Conservation (phyloP, 2,113 vertebrate species). For the Phoxinus phoxinus region DNA sequence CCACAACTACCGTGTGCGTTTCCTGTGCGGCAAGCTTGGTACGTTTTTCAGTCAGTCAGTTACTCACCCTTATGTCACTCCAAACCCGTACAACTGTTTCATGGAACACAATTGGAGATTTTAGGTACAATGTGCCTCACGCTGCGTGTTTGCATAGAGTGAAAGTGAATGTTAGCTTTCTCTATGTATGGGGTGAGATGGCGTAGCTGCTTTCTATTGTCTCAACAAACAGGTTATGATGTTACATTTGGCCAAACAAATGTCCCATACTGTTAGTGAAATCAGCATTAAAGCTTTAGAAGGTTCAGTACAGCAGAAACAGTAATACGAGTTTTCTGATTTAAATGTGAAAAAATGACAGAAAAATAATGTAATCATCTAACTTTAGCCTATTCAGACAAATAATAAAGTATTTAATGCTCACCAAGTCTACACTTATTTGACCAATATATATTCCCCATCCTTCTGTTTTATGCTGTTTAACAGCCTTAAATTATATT, state of each 20-base stretch:
- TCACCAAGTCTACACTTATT: too few species aligned
- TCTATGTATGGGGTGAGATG: neutral
- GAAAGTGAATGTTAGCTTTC: neutral
- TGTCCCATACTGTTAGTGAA: neutral
- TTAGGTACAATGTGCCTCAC: neutral
- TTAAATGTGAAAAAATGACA: too few species aligned
- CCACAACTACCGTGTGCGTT: constrained; percentile 88
- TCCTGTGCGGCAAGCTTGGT: constrained; percentile 94
- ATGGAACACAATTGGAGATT: neutral
- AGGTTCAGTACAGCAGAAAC: neutral
- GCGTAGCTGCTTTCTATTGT: neutral
- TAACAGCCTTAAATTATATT: neutral
- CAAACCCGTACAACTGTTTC: neutral
- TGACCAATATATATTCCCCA: too few species aligned
- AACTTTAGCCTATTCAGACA: neutral
- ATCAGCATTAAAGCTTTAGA: neutral
- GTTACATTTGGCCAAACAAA: neutral
- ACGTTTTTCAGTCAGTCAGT: constrained; percentile 52
- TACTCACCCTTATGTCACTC: neutral
- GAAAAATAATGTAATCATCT: too few species aligned
- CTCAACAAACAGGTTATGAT: neutral
- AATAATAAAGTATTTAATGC: neutral
- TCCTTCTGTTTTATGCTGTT: neutral
- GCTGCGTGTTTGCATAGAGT: neutral
- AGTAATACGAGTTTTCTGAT: neutral